Evolutionary conservation across 2,888 invertebrate species (phyloP), one percentile per base, ranked within the genome.

Genomic region (Diaperis boleti): DNA sequence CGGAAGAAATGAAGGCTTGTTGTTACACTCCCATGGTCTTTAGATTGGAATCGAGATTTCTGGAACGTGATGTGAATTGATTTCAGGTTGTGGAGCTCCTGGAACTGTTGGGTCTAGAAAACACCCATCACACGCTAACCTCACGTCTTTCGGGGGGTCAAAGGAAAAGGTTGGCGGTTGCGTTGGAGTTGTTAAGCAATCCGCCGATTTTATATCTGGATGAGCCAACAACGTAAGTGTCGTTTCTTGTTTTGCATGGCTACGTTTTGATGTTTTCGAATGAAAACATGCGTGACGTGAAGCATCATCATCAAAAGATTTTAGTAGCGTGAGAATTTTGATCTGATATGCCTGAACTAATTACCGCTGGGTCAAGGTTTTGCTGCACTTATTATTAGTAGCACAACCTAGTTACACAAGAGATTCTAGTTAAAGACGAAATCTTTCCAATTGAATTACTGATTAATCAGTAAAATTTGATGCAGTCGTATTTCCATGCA

Each of bases 131-230:
- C 73, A 97, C 96, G 0, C 82, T 92, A 67, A 89, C 94, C 0
- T 86, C 86, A 8, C 89, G 89, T 75, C 84, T 98, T 50, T 96
- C 96, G 0, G 97, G 97, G 11, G 98, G 98, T 0, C 97, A 98
- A 82, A 89, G 89, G 74, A 98, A 98, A 80, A 86, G 97, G 72
- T 86, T 98, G 20, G 95, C 96, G 11, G 96, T 98, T 54, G 97
- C 97, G 1, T 82, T 96, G 76, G 98, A 98, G 81, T 86, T 98
- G 65, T 92, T 98, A 68, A 96, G 94, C 82, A 97, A 98, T 81
- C 98, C 97, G 3, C 92, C 95, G 10, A 89, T 97, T 61, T 91
- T 97, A 89, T 97, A 96, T 81, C 87, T 97, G 29, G 96, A 97
- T 78, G 96, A 97, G 81, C 96, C 96, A 0, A 97, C 96, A 5